phyloP scores from a whole-genome alignment of 2,113 vertebrate genomes.

The Heptranchias perlo region DNA sequence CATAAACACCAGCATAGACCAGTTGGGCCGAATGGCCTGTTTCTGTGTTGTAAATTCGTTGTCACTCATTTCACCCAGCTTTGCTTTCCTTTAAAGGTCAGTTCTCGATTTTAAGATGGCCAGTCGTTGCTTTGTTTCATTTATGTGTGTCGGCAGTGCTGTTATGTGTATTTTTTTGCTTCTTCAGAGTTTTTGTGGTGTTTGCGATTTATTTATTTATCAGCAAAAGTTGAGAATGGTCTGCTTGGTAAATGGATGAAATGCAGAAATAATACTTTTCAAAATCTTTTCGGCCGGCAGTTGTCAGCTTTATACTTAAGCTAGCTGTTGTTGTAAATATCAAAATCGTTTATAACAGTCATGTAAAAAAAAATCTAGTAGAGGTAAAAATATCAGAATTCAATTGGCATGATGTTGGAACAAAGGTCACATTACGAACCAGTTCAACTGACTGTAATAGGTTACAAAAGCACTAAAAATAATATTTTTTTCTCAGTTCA shows the following conservation, averaged over 20 bases:
- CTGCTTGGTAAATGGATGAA: not conserved
- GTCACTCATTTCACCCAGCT: not conserved
- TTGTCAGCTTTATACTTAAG: not conserved
- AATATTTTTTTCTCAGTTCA: not conserved
- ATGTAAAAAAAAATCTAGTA: not conserved
- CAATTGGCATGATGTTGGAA: not conserved
- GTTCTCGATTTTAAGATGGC: not conserved
- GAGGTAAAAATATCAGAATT: not conserved
- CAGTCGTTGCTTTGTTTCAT: not conserved
- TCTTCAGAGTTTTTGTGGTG: not conserved
- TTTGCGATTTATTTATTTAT: not conserved
- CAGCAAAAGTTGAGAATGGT: not conserved
- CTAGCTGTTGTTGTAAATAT: not conserved
- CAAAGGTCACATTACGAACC: not conserved
- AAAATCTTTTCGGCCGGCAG: not conserved
- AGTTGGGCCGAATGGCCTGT: not conserved
- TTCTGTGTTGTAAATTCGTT: no score
- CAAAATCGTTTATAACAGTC: not conserved
- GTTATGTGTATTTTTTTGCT: not conserved
- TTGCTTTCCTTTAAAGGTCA: not conserved
- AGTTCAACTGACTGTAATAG: not conserved
- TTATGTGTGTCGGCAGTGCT: not conserved
- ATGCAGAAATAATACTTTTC: not conserved
- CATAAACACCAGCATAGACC: no score
- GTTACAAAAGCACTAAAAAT: not conserved